phyloP scores from a whole-genome alignment of 2,797 vertebrate species.

The Rhynchotus rufescens region DNA sequence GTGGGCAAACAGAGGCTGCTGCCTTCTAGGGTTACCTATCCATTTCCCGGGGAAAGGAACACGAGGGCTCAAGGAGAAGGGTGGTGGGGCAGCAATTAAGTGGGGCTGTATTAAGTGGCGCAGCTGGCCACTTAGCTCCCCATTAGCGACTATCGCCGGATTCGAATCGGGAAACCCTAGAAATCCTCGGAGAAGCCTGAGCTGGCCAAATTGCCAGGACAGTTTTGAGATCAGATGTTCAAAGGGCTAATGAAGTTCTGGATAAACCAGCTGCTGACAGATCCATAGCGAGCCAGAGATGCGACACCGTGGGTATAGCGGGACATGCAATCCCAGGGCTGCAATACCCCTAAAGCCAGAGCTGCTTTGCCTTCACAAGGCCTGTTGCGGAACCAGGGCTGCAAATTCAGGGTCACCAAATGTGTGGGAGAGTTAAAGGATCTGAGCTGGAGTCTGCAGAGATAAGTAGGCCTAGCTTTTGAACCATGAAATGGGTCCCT shows the following conservation, averaged over 20 bases:
- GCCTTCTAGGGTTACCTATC: slow-evolving; percentile 33
- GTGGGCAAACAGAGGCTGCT: neutral
- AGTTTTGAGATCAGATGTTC: slow-evolving; percentile 26
- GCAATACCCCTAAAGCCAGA: neutral
- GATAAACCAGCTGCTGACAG: neutral
- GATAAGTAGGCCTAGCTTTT: neutral
- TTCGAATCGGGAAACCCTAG: neutral
- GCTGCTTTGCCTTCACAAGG: neutral
- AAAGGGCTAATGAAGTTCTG: slow-evolving; percentile 29
- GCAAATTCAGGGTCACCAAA: neutral
- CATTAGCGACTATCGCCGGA: slow-evolving; percentile 12
- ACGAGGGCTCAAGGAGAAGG: neutral
- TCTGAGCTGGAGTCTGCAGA: neutral
- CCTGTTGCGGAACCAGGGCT: neutral
- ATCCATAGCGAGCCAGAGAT: neutral
- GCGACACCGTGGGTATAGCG: fast-evolving
- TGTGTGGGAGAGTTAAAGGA: neutral
- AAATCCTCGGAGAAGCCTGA: slow-evolving; percentile 31
- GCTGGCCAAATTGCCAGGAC: neutral
- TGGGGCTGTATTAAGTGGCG: slow-evolving; percentile 30
- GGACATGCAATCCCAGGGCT: neutral
- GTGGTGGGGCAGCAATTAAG: neutral
- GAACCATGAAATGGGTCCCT: neutral
- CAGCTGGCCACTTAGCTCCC: slow-evolving; percentile 63
- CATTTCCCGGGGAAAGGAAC: neutral